These are phyloP conservation scores for Battus philenor DNA, from an alignment of 1,140 invertebrate genomes.

Conservation along the genomic window DNA sequence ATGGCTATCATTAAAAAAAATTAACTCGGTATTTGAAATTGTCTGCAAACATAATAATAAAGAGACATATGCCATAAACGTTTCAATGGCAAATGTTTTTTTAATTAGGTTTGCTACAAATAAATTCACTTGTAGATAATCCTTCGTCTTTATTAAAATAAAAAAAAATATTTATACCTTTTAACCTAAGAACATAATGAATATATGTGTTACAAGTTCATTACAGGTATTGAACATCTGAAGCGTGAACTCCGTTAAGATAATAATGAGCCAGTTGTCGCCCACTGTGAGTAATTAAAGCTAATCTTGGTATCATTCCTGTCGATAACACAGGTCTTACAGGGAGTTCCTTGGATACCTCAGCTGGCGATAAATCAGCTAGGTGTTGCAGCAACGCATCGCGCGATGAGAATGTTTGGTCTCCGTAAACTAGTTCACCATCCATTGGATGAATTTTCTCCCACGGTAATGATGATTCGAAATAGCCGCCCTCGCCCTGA, in stretches of 20 bases:
- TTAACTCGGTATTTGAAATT: too few relatives aligned
- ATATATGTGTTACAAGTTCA: too few relatives aligned
- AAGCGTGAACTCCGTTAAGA: slow-evolving; percentile 30
- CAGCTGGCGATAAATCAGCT: slow-evolving; percentile 23
- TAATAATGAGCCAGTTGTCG: slow-evolving; percentile 43
- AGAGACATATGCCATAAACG: too few relatives aligned
- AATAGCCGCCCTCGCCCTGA: slow-evolving; percentile 57
- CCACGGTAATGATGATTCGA: slow-evolving; percentile 47
- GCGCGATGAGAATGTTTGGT: slow-evolving; percentile 9
- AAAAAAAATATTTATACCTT: too few relatives aligned
- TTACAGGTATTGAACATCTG: slow-evolving; percentile 50
- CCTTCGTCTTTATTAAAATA: too few relatives aligned
- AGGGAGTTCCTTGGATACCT: slow-evolving; percentile 10
- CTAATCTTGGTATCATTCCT: slow-evolving; percentile 25
- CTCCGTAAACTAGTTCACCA: slow-evolving; percentile 9
- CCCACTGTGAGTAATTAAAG: slow-evolving; percentile 37
- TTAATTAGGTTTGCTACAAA: too few relatives aligned
- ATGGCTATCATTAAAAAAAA: too few relatives aligned
- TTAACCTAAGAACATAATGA: too few relatives aligned
- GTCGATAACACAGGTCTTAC: slow-evolving; percentile 32
- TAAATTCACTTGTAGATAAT: too few relatives aligned
- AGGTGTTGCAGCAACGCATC: not conserved
- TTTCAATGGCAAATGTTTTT: too few relatives aligned
- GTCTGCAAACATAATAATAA: too few relatives aligned
- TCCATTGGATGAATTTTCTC: slow-evolving; percentile 24